A percentile compares a stretch with the other conserved stretches of the same genome.
Conservation (phyloP, 2,888 invertebrate species). For the Habroteleia sp. region DNA sequence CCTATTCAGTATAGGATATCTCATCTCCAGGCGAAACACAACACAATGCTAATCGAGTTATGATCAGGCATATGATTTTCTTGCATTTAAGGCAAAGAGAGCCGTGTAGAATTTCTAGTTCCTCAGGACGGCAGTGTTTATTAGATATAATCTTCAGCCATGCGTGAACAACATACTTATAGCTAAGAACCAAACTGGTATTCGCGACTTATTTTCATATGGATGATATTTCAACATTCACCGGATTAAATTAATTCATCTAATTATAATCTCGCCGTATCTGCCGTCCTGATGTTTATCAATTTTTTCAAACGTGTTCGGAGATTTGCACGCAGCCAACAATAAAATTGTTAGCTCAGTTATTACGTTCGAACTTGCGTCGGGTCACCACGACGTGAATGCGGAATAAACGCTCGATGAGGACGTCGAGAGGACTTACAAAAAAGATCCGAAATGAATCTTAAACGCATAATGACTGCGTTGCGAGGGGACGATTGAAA, state of each 20-base stretch:
- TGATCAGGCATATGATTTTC: constrained; percentile 58
- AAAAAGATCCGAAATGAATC: constrained; percentile 20
- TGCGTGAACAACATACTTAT: constrained; percentile 59
- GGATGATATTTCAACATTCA: constrained; percentile 31
- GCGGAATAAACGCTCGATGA: neutral
- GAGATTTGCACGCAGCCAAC: too few species aligned
- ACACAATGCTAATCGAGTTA: constrained; percentile 55
- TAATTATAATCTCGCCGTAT: constrained; percentile 42
- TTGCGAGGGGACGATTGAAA: constrained; percentile 19
- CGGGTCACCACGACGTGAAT: neutral
- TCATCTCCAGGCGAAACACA: constrained; percentile 4
- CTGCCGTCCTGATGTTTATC: constrained; percentile 28
- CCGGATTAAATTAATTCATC: constrained; percentile 51
- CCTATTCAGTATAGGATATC: constrained; percentile 22
- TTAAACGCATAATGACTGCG: constrained; percentile 32
- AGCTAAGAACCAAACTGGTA: constrained; percentile 49
- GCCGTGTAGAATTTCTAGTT: constrained; percentile 42
- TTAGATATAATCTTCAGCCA: constrained; percentile 59
- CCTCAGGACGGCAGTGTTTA: constrained; percentile 50
- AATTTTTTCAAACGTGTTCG: neutral
- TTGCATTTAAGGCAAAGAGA: constrained; percentile 55
- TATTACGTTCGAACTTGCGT: too few species aligned
- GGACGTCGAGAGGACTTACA: neutral
- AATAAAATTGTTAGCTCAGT: too few species aligned
- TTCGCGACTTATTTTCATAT: constrained; percentile 56